Conservation (phyloP, 1,140 invertebrate species). For the Drosophila takahashii region DNA sequence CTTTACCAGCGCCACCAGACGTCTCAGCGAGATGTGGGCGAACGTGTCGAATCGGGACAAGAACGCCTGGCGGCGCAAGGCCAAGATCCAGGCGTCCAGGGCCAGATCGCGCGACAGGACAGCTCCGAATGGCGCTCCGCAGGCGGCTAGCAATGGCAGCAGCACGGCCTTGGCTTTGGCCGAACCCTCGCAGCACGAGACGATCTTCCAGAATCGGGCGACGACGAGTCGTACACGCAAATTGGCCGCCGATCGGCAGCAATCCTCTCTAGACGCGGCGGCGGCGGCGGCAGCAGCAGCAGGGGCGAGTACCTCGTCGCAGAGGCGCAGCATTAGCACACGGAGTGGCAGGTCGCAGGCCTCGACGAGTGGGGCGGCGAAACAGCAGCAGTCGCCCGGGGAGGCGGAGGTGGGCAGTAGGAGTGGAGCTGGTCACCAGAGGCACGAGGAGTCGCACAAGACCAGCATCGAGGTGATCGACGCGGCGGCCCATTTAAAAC, state of each 20-base stretch:
- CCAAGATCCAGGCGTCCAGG: slow-evolving; percentile 85
- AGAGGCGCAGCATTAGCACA: slow-evolving; percentile 22
- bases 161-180: background rate
- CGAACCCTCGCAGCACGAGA: slow-evolving; percentile 12
- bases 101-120: slow-evolving; percentile 58
- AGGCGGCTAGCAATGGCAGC: slow-evolving; percentile 45
- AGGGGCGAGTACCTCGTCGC: background rate
- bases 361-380: background rate
- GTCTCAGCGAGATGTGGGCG: slow-evolving; percentile 93
- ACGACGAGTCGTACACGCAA: slow-evolving; percentile 82
- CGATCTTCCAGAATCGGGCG: slow-evolving; percentile 64
- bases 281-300: slow-evolving; percentile 16
- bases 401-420: slow-evolving; percentile 5
- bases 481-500: slow-evolving; percentile 95
- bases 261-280: slow-evolving; percentile 20
- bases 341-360: slow-evolving; percentile 15
- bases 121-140: background rate
- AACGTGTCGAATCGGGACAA: slow-evolving; percentile 87
- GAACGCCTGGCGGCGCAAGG: slow-evolving; percentile 86
- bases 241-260: slow-evolving; percentile 60
- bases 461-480: slow-evolving; percentile 92
- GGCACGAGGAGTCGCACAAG: slow-evolving; percentile 26
- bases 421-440: background rate
- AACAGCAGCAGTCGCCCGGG: background rate
- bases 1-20: slow-evolving; percentile 92